Conservation (phyloP, 2,888 invertebrate species). For the Hymenopus coronatus region DNA sequence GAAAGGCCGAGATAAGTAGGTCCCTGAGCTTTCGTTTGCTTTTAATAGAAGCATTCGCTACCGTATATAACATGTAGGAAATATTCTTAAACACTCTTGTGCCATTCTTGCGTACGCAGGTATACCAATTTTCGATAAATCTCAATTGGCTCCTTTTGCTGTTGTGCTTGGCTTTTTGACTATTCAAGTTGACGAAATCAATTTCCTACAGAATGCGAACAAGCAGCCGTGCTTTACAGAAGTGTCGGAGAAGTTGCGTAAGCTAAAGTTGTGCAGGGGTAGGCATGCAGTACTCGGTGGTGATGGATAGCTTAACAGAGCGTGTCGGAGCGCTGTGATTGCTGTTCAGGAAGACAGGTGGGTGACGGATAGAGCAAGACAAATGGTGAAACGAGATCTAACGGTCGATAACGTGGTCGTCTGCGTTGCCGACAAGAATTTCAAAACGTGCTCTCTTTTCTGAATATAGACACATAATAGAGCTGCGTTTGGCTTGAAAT, state of each 20-base stretch:
- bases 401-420: background rate
- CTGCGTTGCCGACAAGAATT: background rate
- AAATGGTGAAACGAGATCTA: background rate
- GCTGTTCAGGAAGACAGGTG: background rate
- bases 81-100: too few species aligned
- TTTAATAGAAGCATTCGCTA: too few species aligned
- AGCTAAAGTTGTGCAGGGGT: too few species aligned
- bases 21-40: too few species aligned
- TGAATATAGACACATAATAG: background rate
- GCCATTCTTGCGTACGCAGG: too few species aligned
- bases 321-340: background rate
- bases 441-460: background rate
- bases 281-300: too few species aligned
- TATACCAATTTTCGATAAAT: too few species aligned
- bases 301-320: background rate
- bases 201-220: background rate
- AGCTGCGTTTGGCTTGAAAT: background rate
- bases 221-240: background rate
- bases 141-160: too few species aligned
- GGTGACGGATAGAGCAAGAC: background rate
- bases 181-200: background rate
- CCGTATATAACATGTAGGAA: too few species aligned
- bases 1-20: too few species aligned
- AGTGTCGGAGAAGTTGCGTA: too few species aligned
- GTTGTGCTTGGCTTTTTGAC: background rate